Evolutionary conservation across 2,797 vertebrate species (phyloP), one percentile per base, ranked within the genome.

Genomic region (Syngnathus acus): DNA sequence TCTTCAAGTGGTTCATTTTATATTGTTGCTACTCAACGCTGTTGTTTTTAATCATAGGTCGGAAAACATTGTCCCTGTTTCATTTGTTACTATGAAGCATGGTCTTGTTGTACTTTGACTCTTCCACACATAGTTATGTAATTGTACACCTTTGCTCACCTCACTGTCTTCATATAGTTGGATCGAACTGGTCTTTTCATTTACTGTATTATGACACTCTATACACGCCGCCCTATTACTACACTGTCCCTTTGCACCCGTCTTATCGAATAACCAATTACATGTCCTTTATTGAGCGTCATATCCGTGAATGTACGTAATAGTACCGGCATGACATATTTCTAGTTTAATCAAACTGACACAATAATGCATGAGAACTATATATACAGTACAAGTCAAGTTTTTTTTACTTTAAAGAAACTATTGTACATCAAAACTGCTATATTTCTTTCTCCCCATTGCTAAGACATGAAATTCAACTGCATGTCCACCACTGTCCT

Each of bases 1-100:
- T 67, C 68, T 71, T 69, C 58, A 73, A 72, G 78, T 65, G 66
- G 71, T 79, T 80, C 0, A 42, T 32, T 32, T 32, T 32, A 32
- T 60, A 70, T 67, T 72, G 78, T 78, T 83, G 68, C 76, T 64
- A 66, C 66, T 79, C 68, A 73, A 75, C 77, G 54, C 10, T 0
- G 4, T 21, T 65, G 43, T 47, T 64, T 72, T 68, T 45, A 51
- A 23, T 70, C 50, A 62, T 62, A 59, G 69, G 65, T 80, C 45
- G 23, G 43, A 21, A 21, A 17, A 43, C 59, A 16, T n/a, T 62
- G 38, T 62, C 26, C 62, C 59, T 51, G 64, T 75, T 62, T 78
- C 16, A 39, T 59, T 59, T 39, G 19, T 39, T 59, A 32, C 32
- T 4, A 32, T 32, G 32, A 32, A 32, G 32, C 32, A 32, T 32